Evolutionary conservation across 2,888 invertebrate species (phyloP), one percentile per base, ranked within the genome.

Genomic region (Catocala nupta): DNA sequence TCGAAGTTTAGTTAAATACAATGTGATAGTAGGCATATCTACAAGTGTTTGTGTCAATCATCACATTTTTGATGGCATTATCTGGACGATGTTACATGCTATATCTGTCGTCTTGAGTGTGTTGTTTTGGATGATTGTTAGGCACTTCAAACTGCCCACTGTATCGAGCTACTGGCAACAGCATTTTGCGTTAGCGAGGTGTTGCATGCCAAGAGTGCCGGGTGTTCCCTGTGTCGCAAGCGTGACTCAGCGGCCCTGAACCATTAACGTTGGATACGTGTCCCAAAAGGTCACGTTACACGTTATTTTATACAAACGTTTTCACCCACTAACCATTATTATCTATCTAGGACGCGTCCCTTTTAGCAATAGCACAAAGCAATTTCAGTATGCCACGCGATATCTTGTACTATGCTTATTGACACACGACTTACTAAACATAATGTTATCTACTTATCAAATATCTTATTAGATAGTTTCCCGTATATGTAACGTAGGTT

Each of bases 161-260:
- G 58, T 64, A 50, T 52, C 63, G 65, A 61, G 63, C 71, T 71
- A 68, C 73, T 58, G 80, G 79, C 78, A 78, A 74, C 77, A 78
- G 69, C 73, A 76, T 79, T 68, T 75, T 71, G 70, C 63, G 75
- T 77, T 79, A 74, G 75, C 73, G 81, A 80, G 72, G 80, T 78
- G 77, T 77, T 80, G 82, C 85, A 84, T 87, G 90, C 89, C 89
- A 90, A 90, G 83, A 89, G 80, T 84, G 83, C 83, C 86, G 89
- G 90, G 90, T 90, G 89, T 89, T 89, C 89, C 90, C 89, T 85
- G 73, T 88, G 87, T 86, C 85, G 86, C 83, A 81, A 84, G 64
- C 75, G 81, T 90, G 90, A 89, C 75, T 90, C 87, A 90, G 79
- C 84, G 87, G 77, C 90, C 89, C 85, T 90, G 89, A 89, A 90